Evolutionary conservation across 2,888 invertebrate species (phyloP).

Genomic region (Drosophila hamatofila): DNA sequence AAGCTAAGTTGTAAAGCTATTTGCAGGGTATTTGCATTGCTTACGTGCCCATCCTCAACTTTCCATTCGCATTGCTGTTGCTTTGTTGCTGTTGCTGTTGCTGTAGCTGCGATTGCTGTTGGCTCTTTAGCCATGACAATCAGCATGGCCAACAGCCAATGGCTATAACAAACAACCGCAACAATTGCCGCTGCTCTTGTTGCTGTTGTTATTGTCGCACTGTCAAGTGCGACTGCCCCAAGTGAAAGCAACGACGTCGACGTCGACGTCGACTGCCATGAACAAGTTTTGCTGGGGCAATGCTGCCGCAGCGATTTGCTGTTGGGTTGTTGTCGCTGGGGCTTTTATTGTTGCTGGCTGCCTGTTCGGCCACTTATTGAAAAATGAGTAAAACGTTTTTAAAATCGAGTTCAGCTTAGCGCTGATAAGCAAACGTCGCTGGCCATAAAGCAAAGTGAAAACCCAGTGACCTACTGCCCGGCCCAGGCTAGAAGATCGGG

Average conservation of each 20-base stretch:
- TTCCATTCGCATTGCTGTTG: slow-evolving; percentile 44
- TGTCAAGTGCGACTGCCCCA: slow-evolving; percentile 75
- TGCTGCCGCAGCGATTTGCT: slow-evolving; percentile 51
- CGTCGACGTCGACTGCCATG: slow-evolving; percentile 48
- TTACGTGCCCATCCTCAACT: slow-evolving; percentile 38
- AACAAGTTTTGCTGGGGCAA: slow-evolving; percentile 61
- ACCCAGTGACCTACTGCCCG: slow-evolving; percentile 71
- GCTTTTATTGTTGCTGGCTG: slow-evolving; percentile 21
- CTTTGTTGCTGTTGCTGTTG: slow-evolving; percentile 17
- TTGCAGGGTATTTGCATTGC: slow-evolving; percentile 38
- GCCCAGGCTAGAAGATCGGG: slow-evolving; percentile 4
- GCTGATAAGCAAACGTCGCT: slow-evolving; percentile 71
- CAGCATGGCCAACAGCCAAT: slow-evolving; percentile 74
- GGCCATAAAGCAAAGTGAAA: slow-evolving; percentile 75
- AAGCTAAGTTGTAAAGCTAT: neutral
- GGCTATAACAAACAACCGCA: slow-evolving; percentile 73
- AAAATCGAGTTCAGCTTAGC: slow-evolving; percentile 66
- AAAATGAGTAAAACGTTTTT: slow-evolving; percentile 71
- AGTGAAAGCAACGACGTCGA: slow-evolving; percentile 71
- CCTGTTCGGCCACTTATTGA: slow-evolving; percentile 64
- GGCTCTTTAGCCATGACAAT: slow-evolving; percentile 78
- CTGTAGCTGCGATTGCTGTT: slow-evolving; percentile 47
- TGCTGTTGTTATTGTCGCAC: slow-evolving; percentile 63
- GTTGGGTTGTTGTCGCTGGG: slow-evolving; percentile 11
- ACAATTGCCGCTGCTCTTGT: slow-evolving; percentile 62